These are phyloP conservation scores for Doris montereyensis DNA, from an alignment of 2,888 invertebrate genomes.

Conservation along the genomic window DNA sequence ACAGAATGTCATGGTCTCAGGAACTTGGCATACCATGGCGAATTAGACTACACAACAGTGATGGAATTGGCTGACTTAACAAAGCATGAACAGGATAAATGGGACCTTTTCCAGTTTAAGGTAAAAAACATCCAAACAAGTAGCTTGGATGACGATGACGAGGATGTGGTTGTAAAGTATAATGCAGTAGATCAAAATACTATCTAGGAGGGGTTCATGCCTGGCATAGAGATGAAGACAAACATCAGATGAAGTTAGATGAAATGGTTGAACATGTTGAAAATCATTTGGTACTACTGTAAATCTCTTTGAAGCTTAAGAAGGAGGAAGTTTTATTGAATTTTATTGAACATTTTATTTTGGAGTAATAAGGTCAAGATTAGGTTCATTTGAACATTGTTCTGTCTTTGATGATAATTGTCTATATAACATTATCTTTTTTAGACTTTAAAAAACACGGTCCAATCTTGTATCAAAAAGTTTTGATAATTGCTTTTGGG, in stretches of 20 bases:
- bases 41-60: slow-evolving; percentile 49
- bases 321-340: no score
- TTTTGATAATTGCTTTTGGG: no score
- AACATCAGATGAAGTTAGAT: slow-evolving; percentile 11
- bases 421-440: no score
- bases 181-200: slow-evolving; percentile 28
- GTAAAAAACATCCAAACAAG: slow-evolving; percentile 49
- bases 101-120: slow-evolving; percentile 54
- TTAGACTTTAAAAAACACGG: no score
- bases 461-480: no score
- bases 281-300: neutral
- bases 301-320: no score
- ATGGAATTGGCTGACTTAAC: slow-evolving; percentile 47
- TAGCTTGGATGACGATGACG: slow-evolving; percentile 42
- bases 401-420: no score
- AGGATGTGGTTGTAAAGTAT: slow-evolving; percentile 51
- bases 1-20: slow-evolving; percentile 48
- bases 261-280: slow-evolving; percentile 25
- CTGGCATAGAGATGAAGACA: slow-evolving; percentile 36
- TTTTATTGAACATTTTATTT: no score
- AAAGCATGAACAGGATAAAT: slow-evolving; percentile 41
- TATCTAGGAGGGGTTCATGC: slow-evolving; percentile 12
- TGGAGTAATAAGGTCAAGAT: no score
- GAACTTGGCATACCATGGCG: slow-evolving; percentile 54
- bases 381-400: no score